These are phyloP conservation scores for Lordiphosa clarofinis DNA, from an alignment of 1,140 invertebrate species.

Conservation along the genomic window DNA sequence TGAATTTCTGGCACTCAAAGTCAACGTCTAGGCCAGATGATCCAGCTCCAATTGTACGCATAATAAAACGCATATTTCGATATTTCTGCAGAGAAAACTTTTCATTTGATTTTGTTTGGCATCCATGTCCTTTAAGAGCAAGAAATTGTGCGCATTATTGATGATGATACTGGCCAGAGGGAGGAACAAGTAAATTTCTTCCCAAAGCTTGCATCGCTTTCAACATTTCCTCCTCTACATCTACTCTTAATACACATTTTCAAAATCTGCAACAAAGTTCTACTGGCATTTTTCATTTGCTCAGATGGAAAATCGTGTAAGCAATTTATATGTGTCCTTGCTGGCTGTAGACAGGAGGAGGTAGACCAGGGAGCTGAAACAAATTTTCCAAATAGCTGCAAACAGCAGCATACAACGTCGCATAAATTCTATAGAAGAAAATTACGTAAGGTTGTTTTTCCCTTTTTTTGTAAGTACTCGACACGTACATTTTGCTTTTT, in stretches of 20 bases:
- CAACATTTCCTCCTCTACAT: conserved; percentile 11
- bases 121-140: conserved; percentile 13
- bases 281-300: conserved; percentile 28
- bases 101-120: conserved; percentile 36
- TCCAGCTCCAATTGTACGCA: conserved; percentile 27
- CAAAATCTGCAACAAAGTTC: conserved; percentile 29
- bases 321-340: conserved; percentile 67
- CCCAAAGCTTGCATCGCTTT: conserved; percentile 26
- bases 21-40: conserved; percentile 36
- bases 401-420: conserved; percentile 21
- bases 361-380: conserved; percentile 35
- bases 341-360: background rate
- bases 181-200: conserved; percentile 29
- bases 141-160: conserved; percentile 52
- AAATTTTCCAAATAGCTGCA: conserved; percentile 58
- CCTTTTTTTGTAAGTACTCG: background rate
- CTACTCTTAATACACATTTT: background rate
- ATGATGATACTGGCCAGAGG: conserved; percentile 43
- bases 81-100: conserved; percentile 39
- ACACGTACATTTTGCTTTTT: conserved; percentile 16
- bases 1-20: conserved; percentile 63
- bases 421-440: conserved; percentile 45
- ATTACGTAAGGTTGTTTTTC: conserved; percentile 40
- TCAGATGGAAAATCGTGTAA: conserved; percentile 40
- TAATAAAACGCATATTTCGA: conserved; percentile 14